Base-by-base conservation (phyloP, 2,888 invertebrate species). In the Ceramica pisi region DNA sequence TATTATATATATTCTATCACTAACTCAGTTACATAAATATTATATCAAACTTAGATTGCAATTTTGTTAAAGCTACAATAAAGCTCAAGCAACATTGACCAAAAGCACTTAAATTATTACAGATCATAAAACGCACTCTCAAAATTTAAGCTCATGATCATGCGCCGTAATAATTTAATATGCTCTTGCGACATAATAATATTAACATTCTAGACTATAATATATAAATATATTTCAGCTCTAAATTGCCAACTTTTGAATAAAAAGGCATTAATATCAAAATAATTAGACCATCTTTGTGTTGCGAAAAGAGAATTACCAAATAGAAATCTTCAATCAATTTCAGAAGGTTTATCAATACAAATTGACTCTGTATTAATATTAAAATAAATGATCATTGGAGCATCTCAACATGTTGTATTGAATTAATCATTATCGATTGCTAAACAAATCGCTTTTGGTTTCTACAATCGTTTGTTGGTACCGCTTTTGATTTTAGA, bases 391-490 rank as follows among this genome's bases (percentile, higher is more conserved):
- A 60, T 76, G 48, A 70, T 73, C 50, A 59, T 46, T 53, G 56
- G 41, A 67, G 69, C 80, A 66, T 80, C 83, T 61, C 31, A 68
- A 61, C 55, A 72, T 80, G 82, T 83, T 65, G n/a, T 67, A 57
- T 62, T 35, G 35, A 65, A 81, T 72, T 82, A 80, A 79, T 79
- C 67, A 81, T 72, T 79, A 62, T 60, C 55, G 31, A 55, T 81
- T 81, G 78, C 62, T 26, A 63, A 81, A 77, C 64, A 67, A 71
- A 79, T 77, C 55, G 23, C 19, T 50, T 50, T 71, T 62, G 38
- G 61, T 64, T 69, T 46, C n/a, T 44, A 56, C 23, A 8, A 44
- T 23, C 59, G 69, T 76, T 51, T 73, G 76, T 59, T 60, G 16
- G n/a, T 46, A 67, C 53, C 63, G 62, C 62, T 0, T 53, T 74